A percentile compares a stretch with the other conserved stretches of the same genome.
phyloP scores from a whole-genome alignment of 2,888 invertebrate genomes.

The Sialis lutaria region DNA sequence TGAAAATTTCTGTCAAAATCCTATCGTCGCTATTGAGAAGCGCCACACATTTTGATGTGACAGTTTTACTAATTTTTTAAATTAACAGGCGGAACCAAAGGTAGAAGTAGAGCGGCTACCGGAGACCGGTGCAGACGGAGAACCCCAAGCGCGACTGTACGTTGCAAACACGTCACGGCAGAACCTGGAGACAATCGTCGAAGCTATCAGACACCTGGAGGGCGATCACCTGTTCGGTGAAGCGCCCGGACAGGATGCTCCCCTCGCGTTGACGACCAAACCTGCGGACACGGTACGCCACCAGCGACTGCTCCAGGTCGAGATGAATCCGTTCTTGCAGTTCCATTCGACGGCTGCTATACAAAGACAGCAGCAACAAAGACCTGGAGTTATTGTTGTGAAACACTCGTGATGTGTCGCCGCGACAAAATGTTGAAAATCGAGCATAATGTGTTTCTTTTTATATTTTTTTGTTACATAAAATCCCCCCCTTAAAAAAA shows the following conservation, averaged over 20 bases:
- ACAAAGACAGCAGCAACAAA: conserved; percentile 51
- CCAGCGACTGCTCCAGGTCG: conserved; percentile 28
- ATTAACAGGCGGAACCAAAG: conserved; percentile 50
- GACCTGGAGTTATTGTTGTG: conserved; percentile 82
- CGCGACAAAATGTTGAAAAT: background rate
- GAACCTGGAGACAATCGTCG: conserved; percentile 94
- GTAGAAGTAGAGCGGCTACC: conserved; percentile 55
- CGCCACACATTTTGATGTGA: too few species aligned
- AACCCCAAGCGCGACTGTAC: conserved; percentile 32
- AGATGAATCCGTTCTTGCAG: conserved; percentile 44
- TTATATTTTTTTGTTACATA: conserved; percentile 23
- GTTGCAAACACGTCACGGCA: conserved; percentile 67
- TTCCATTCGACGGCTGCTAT: conserved; percentile 29
- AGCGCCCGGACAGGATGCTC: conserved; percentile 27
- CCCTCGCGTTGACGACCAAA: conserved; percentile 39
- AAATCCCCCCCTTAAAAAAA: conserved; percentile 24
- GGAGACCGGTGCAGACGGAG: conserved; percentile 32
- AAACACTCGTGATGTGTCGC: conserved; percentile 53
- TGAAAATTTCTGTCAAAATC: too few species aligned
- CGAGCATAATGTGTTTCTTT: conserved; percentile 13
- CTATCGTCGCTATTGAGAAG: too few species aligned
- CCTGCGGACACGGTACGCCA: conserved; percentile 18
- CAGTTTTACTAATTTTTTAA: too few species aligned
- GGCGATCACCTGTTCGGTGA: conserved; percentile 88
- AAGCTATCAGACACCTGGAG: conserved; percentile 94